phyloP scores from a whole-genome alignment of 2,113 vertebrate genomes.

The Marmota monax region DNA sequence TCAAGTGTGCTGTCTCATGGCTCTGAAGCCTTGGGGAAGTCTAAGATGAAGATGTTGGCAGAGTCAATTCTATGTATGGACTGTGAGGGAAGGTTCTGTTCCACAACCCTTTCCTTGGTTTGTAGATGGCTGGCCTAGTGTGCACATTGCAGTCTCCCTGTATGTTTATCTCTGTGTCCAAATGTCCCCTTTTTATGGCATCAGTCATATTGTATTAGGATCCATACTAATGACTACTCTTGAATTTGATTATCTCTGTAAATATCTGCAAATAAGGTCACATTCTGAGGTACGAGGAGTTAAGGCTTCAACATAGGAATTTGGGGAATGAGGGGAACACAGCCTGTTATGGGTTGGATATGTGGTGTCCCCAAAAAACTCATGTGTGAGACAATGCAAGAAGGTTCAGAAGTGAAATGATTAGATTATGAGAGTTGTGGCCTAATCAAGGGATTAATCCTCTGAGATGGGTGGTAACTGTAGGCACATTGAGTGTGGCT shows the following conservation, averaged over 20 bases:
- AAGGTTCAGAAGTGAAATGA: no score
- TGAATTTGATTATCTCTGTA: not conserved
- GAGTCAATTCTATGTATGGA: not conserved
- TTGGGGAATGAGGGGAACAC: not conserved
- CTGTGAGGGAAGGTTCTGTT: not conserved
- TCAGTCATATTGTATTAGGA: not conserved
- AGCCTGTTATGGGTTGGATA: not conserved
- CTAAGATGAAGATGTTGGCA: no score
- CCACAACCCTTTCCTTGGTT: fast-evolving
- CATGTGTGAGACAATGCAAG: no score
- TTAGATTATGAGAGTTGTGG: no score
- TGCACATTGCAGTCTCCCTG: not conserved
- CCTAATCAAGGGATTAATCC: no score
- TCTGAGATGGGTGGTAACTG: no score
- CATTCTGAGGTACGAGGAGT: not conserved
- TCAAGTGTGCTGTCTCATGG: not conserved
- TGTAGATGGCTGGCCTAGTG: not conserved
- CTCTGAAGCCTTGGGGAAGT: no score
- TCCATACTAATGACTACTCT: not conserved
- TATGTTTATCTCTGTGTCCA: not conserved
- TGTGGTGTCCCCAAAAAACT: no score
- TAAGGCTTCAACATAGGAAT: not conserved
- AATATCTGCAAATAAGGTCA: not conserved
- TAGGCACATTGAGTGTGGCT: no score
- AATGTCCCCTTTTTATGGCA: not conserved